These are phyloP conservation scores for Drosophila lacertosa DNA, from an alignment of 1,140 invertebrate genomes.

Conservation along the genomic window DNA sequence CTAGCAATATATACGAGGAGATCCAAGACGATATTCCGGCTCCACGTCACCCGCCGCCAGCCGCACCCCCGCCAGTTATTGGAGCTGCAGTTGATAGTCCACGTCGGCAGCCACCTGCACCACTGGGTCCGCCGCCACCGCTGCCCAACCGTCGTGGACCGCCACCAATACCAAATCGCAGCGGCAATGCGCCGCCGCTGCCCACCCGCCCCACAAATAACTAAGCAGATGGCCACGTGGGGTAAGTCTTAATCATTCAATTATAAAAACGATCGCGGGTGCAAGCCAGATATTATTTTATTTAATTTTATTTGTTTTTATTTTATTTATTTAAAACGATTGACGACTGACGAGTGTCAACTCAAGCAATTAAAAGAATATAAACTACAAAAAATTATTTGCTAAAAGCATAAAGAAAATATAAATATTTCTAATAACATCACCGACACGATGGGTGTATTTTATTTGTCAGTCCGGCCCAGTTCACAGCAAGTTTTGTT, in stretches of 20 bases:
- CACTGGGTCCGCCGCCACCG: constrained; percentile 86
- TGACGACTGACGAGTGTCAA: too few species aligned
- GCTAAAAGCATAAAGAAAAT: too few species aligned
- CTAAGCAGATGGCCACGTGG: constrained; percentile 33
- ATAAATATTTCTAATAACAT: too few species aligned
- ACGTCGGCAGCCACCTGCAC: constrained; percentile 70
- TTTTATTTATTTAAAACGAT: too few species aligned
- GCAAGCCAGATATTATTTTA: too few species aligned
- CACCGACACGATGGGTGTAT: too few species aligned
- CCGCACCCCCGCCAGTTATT: constrained; percentile 52
- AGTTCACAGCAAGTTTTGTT: too few species aligned
- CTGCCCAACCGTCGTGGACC: constrained; percentile 86
- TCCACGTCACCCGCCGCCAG: constrained; percentile 70
- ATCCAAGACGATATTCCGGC: constrained; percentile 75
- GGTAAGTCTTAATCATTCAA: constrained; percentile 30
- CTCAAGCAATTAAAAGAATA: too few species aligned
- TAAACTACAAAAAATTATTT: too few species aligned
- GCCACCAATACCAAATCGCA: constrained; percentile 87
- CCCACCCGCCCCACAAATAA: constrained; percentile 76
- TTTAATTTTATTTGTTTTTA: too few species aligned
- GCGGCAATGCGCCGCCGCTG: constrained; percentile 79
- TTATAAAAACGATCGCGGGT: too few species aligned
- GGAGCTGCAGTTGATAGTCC: constrained; percentile 37
- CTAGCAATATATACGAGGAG: constrained; percentile 76
- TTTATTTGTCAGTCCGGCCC: too few species aligned